Percentiles rank a stretch among this genome's conserved stretches.
Conservation (phyloP, 2,113 vertebrate species). For the Connochaetes taurinus region DNA sequence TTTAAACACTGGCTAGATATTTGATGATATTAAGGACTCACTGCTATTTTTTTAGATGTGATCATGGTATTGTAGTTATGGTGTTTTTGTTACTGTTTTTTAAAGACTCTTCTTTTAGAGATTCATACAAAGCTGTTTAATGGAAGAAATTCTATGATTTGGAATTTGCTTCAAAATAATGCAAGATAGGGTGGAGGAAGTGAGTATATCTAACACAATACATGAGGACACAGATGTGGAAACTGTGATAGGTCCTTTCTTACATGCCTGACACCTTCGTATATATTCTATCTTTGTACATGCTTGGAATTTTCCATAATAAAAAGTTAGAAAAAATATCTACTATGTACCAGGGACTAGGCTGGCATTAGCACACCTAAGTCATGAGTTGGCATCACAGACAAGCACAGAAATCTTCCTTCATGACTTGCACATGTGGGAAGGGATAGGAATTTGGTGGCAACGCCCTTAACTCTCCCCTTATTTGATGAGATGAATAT, state of each 20-base stretch:
- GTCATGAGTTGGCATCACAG: not conserved
- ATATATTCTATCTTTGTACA: not conserved
- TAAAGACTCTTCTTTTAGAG: not conserved
- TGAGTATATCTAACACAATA: not conserved
- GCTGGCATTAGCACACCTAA: not conserved
- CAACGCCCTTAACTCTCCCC: conserved; percentile 33
- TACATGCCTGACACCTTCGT: not conserved
- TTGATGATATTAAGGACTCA: not conserved
- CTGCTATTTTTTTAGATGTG: not conserved
- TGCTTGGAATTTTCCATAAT: not conserved
- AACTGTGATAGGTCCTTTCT: not conserved
- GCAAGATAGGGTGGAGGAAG: not conserved
- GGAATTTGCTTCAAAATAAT: conserved; percentile 43
- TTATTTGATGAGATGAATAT: conserved; percentile 42
- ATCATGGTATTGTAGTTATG: not conserved
- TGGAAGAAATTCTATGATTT: not conserved
- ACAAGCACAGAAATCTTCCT: conserved; percentile 18
- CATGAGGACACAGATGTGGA: not conserved
- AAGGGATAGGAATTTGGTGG: conserved; percentile 27
- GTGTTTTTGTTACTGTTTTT: not conserved
- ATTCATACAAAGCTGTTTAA: not conserved
- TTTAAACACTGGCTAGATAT: not conserved
- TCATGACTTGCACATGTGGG: not conserved
- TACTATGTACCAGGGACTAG: not conserved
- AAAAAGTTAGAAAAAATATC: not conserved